Evolutionary conservation across 2,888 invertebrate species (phyloP).

Genomic region (Rosalia funebris): DNA sequence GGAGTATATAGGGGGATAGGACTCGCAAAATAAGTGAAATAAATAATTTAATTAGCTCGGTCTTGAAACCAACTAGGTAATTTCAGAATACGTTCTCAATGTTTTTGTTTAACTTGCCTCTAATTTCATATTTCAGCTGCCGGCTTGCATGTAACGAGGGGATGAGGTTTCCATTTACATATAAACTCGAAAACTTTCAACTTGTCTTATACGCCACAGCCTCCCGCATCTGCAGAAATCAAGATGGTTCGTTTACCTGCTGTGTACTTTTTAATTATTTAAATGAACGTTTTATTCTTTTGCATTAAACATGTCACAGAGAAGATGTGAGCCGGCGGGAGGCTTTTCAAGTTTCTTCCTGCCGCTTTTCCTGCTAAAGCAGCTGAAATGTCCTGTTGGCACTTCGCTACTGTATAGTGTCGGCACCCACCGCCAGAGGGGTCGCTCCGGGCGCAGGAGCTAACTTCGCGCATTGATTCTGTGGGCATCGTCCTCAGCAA

Average conservation of each 20-base stretch:
- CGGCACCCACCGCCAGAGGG: conserved; percentile 54
- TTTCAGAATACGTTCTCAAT: conserved; percentile 28
- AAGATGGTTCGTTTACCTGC: conserved; percentile 61
- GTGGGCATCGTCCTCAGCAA: conserved; percentile 47
- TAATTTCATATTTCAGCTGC: conserved; percentile 54
- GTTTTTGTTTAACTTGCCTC: conserved; percentile 53
- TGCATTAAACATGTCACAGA: conserved; percentile 57
- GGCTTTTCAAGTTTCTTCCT: conserved; percentile 1
- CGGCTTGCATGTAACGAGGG: conserved; percentile 47
- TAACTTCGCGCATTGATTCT: conserved; percentile 58
- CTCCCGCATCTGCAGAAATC: conserved; percentile 31
- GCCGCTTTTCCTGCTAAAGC: conserved; percentile 10
- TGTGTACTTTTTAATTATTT: conserved; percentile 62
- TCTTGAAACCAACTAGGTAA: conserved; percentile 19
- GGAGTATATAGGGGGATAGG: too few relatives aligned
- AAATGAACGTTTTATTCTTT: conserved; percentile 60
- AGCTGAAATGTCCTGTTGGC: conserved; percentile 24
- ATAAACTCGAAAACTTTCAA: conserved; percentile 47
- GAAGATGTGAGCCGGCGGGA: conserved; percentile 1
- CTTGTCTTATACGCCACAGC: conserved; percentile 16
- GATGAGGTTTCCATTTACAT: conserved; percentile 60
- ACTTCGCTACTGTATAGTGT: conserved; percentile 43
- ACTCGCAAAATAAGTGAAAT: conserved; percentile 1
- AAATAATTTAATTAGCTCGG: conserved; percentile 18
- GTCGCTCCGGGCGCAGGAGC: conserved; percentile 54